These are phyloP conservation scores for Ranitomeya variabilis DNA, from an alignment of 2,113 vertebrate species.

Conservation along the genomic window DNA sequence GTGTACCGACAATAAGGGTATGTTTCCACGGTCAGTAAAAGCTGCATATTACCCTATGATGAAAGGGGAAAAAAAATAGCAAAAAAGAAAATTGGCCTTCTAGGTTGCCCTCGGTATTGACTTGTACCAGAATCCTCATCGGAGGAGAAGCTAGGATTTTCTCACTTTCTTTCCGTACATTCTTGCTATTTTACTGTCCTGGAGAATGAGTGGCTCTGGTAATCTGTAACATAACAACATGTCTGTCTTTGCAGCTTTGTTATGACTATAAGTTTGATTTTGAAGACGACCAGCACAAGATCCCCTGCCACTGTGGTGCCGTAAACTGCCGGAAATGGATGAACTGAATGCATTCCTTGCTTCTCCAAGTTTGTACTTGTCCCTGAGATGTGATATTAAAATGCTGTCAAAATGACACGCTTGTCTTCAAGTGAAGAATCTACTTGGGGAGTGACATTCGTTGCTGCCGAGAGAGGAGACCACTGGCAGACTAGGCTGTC, in stretches of 20 bases:
- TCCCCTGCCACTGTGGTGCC: slow-evolving; percentile 96
- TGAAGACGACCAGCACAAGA: slow-evolving; percentile 98
- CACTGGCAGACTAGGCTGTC: neutral
- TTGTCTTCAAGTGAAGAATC: slow-evolving; percentile 12
- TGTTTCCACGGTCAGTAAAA: no score
- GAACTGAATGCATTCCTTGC: slow-evolving; percentile 88
- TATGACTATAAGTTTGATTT: slow-evolving; percentile 99
- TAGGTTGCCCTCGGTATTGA: no score
- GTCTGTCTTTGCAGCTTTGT: slow-evolving; percentile 77
- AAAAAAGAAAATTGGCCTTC: no score
- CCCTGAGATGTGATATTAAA: slow-evolving; percentile 71
- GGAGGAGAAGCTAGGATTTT: no score
- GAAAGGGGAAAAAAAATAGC: no score
- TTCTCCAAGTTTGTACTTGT: slow-evolving; percentile 71
- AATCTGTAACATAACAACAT: neutral
- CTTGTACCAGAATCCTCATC: no score
- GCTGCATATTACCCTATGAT: no score
- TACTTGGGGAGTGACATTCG: slow-evolving; percentile 46
- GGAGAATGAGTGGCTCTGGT: neutral
- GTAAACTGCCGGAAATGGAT: slow-evolving; percentile 99
- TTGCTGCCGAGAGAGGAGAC: slow-evolving; percentile 61
- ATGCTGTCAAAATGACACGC: slow-evolving; percentile 55
- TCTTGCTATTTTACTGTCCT: no score
- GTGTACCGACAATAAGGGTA: no score
- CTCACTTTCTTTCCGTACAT: no score